Conservation (phyloP, 2,888 invertebrate species). For the Eutolmus rufibarbis region DNA sequence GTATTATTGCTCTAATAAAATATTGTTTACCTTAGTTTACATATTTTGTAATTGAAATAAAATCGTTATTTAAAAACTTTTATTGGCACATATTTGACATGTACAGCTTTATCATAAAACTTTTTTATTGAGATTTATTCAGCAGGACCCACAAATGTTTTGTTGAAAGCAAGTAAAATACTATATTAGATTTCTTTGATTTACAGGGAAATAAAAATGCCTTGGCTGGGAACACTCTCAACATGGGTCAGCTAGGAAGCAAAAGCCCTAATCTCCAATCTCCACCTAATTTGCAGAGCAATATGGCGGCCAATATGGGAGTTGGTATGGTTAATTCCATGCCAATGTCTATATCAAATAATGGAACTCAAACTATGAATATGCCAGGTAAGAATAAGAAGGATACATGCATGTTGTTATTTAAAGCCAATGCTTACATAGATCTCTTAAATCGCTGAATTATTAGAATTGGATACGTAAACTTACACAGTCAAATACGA, state of each 20-base stretch:
- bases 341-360: slow-evolving; percentile 78
- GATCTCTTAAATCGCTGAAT: too few species aligned
- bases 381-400: slow-evolving; percentile 67
- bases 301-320: slow-evolving; percentile 80
- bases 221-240: slow-evolving; percentile 69
- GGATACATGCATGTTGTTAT: neutral
- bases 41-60: neutral
- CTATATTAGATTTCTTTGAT: slow-evolving; percentile 10
- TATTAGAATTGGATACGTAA: too few species aligned
- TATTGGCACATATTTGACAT: neutral
- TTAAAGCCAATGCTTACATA: neutral
- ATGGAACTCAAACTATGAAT: slow-evolving; percentile 77
- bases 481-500: too few species aligned
- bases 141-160: neutral
- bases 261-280: slow-evolving; percentile 87
- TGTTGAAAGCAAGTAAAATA: neutral
- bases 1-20: neutral
- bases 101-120: neutral
- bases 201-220: slow-evolving; percentile 58
- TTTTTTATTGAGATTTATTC: neutral
- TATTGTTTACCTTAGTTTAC: neutral
- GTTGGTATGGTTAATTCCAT: slow-evolving; percentile 70
- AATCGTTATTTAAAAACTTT: neutral
- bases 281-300: slow-evolving; percentile 82
- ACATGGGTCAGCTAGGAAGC: slow-evolving; percentile 78